Conservation (phyloP, 2,888 invertebrate genomes). For the Sphaeridia pumilis region DNA sequence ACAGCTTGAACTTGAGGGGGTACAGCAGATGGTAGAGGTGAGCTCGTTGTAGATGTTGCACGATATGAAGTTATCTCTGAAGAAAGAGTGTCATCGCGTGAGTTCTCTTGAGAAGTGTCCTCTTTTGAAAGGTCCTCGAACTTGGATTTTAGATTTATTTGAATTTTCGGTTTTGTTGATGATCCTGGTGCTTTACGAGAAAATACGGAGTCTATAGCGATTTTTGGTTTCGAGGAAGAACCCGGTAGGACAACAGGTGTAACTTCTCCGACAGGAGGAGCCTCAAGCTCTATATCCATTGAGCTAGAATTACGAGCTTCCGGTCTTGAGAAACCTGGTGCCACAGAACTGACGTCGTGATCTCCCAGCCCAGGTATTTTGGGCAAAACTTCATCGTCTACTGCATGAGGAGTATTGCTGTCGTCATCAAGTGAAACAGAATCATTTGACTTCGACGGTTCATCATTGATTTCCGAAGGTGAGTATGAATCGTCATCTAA, state of each 20-base stretch:
- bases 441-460: too few relatives aligned
- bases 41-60: background rate
- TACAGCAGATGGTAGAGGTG: background rate
- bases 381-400: too few relatives aligned
- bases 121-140: too few relatives aligned
- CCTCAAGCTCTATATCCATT: background rate
- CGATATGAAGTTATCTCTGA: background rate
- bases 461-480: slow-evolving; percentile 1
- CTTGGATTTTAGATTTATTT: slow-evolving; percentile 26
- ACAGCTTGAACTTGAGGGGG: too few relatives aligned
- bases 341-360: background rate
- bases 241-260: slow-evolving; percentile 5
- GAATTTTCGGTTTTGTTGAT: slow-evolving; percentile 26
- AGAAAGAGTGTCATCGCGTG: background rate
- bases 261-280: slow-evolving; percentile 10
- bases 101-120: too few relatives aligned
- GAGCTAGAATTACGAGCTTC: too few relatives aligned
- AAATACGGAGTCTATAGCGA: slow-evolving; percentile 18
- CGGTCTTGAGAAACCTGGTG: slow-evolving; percentile 11
- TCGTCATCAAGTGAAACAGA: too few relatives aligned
- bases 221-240: slow-evolving; percentile 7
- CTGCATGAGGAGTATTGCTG: too few relatives aligned
- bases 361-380: too few relatives aligned
- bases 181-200: slow-evolving; percentile 19
- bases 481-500: slow-evolving; percentile 8